A percentile compares a stretch with the other conserved stretches of the same genome.
Evolutionary conservation across 1,140 invertebrate species (phyloP).

Genomic region (Pinna nobilis): DNA sequence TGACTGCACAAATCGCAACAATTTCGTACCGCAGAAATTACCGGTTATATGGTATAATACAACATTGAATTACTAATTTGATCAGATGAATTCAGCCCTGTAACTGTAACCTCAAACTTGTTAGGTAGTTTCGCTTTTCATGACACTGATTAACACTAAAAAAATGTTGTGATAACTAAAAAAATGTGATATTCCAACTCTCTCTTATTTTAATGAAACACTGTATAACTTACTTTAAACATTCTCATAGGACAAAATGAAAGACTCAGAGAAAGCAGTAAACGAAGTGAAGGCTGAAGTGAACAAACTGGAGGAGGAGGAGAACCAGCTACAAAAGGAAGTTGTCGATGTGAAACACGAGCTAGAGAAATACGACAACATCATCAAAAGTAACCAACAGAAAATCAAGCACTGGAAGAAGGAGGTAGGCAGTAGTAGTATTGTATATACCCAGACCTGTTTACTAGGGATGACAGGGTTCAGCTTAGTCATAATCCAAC

Average conservation of each 20-base stretch:
- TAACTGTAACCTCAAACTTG: no score
- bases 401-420: constrained; percentile 75
- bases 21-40: no score
- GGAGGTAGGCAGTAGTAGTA: constrained; percentile 57
- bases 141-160: no score
- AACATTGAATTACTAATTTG: no score
- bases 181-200: background rate
- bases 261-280: constrained; percentile 78
- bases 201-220: background rate
- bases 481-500: no score
- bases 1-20: no score
- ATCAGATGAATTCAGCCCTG: no score
- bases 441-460: background rate
- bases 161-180: no score
- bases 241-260: constrained; percentile 73
- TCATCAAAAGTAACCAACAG: constrained; percentile 80
- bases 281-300: constrained; percentile 79
- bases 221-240: background rate
- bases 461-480: no score
- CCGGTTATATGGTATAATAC: no score
- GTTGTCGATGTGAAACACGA: constrained; percentile 74
- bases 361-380: constrained; percentile 80
- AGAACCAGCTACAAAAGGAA: constrained; percentile 67
- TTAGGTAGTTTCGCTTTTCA: no score
- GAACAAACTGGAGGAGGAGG: constrained; percentile 83